Base-by-base conservation (phyloP, 2,888 invertebrate genomes). In the Dicranocentrus wangi region DNA sequence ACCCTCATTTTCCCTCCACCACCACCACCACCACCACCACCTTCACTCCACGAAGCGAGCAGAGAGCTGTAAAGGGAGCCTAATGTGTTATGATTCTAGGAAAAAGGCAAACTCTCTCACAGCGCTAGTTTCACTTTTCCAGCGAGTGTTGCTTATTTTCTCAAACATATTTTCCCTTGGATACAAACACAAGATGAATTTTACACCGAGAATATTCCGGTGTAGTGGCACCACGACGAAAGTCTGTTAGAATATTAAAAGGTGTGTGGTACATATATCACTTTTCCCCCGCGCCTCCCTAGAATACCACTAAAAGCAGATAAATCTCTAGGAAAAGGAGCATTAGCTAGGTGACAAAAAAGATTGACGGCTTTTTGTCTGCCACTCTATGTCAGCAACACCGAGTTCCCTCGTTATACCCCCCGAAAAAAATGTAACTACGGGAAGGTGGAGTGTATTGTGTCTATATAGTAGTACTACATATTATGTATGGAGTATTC, bases 301-400 rank as follows among this genome's bases (percentile, higher is more conserved):
- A 39, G 68, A 68, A 76, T 60, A 47, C 19, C 17, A 65, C 71
- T 79, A 71, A 79, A 71, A 71, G 65, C 71, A 79, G 71, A 79
- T 79, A 72, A 79, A 79, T 68, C 76, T 68, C 68, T 68, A 21
- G 55, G 73, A 76, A 66, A 71, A 72, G 79, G 43, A 79, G 70
- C 79, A 79, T 79, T 79, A 79, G 66, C 58, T 71, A 81, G 61
- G 80, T 81, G 80, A 81, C 80, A 81, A 81, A 73, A 81, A 75
- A 75, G 80, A 81, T 73, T 81, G 80, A 81, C 80, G 69, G 80
- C 63, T 23, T 73, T 75, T 81, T 81, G 80, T 81, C 75, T 81
- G 47, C 80, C 51, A 72, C 72, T 72, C 72, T 66, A 13, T 66
- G 79, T 79, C 79, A 71, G 79, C 72, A 72, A 72, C 71, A 72